Base-by-base conservation (phyloP, 2,113 vertebrate genomes). In the Aegotheles bennettii region DNA sequence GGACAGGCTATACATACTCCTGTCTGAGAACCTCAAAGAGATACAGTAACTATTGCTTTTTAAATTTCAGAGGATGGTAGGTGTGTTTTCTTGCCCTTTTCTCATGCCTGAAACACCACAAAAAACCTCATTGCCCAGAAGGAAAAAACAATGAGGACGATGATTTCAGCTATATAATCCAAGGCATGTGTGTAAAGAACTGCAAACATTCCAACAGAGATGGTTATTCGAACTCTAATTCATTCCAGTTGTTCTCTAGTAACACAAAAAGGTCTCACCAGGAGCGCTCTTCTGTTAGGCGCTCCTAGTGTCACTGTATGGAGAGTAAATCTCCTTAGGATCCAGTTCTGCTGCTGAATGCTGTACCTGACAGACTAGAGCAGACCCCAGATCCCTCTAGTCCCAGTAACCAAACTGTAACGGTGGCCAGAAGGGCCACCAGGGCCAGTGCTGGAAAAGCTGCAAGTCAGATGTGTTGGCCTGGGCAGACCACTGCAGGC, bases 21-120 rank as follows among this genome's bases (percentile, higher is more conserved):
- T 17, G 5, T 20, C 17, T 0, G 0, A 75, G 60, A 82, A 70
- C 45, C n/a, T 19, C 48, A 61, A 36, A 26, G n/a, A 50, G 3
- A 10, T 25, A 47, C 1, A 33, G 77, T 8, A 81, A 13, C 16
- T 15, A 18, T 5, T 60, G 48, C 84, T 68, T 71, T 86, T 71
- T 64, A 35, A 16, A 64, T 59, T 47, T 48, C 45, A 69, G 24
- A 64, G 29, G 33, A 47, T 13, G 6, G 11, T 51, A 77, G 43
- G 11, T 23, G 4, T 2, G 5, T 61, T 87, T 87, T 50, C 77
- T 63, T 85, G 51, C 31, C 42, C n/a, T 91, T 83, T 85, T 90
- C 38, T 87, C 13, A 51, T 65, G 35, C 28, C 43, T 29, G 57
- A 57, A 81, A 17, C 36, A 45, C 25, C 26, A 67, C 13, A 8